A percentile compares a stretch with the other conserved stretches of the same genome.
Evolutionary conservation across 2,797 vertebrate genomes (phyloP).

Genomic region (Apogon talboti): DNA sequence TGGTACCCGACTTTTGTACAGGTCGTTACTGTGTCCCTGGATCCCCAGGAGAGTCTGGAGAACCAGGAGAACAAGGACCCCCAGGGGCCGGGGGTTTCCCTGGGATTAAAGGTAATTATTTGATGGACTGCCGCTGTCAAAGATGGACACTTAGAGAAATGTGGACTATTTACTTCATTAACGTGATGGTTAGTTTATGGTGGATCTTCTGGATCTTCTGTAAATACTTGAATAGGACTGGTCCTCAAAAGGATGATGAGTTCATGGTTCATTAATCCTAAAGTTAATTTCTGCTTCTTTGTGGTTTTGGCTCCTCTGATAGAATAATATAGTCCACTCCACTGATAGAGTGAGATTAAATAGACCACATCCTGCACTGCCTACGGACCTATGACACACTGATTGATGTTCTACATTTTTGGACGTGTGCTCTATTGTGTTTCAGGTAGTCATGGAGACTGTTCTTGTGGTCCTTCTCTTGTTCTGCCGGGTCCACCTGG

Average conservation of each 20-base stretch:
- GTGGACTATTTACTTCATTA: not conserved
- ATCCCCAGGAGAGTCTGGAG: slow-evolving; percentile 61
- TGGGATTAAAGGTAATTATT: slow-evolving; percentile 73
- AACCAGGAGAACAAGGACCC: slow-evolving; percentile 63
- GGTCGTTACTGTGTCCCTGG: slow-evolving; percentile 77
- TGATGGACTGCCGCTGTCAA: not conserved
- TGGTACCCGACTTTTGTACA: slow-evolving; percentile 20
- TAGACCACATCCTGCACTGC: too few species aligned
- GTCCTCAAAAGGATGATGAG: too few species aligned
- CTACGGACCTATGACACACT: too few species aligned
- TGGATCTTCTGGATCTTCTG: too few species aligned
- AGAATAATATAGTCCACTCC: too few species aligned
- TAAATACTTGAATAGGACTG: too few species aligned
- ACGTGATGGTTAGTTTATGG: too few species aligned
- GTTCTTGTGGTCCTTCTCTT: slow-evolving; percentile 59
- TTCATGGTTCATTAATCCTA: too few species aligned
- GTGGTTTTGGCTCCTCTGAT: too few species aligned
- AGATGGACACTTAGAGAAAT: too few species aligned
- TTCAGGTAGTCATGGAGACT: slow-evolving; percentile 58
- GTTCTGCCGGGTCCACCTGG: slow-evolving; percentile 51
- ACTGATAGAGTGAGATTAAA: too few species aligned
- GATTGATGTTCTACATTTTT: not conserved
- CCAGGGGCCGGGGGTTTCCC: slow-evolving; percentile 57
- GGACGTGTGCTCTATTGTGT: slow-evolving; percentile 3
- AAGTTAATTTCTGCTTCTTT: too few species aligned